Evolutionary conservation across 2,888 invertebrate species (phyloP).

Genomic region (Drosophila anomalata): DNA sequence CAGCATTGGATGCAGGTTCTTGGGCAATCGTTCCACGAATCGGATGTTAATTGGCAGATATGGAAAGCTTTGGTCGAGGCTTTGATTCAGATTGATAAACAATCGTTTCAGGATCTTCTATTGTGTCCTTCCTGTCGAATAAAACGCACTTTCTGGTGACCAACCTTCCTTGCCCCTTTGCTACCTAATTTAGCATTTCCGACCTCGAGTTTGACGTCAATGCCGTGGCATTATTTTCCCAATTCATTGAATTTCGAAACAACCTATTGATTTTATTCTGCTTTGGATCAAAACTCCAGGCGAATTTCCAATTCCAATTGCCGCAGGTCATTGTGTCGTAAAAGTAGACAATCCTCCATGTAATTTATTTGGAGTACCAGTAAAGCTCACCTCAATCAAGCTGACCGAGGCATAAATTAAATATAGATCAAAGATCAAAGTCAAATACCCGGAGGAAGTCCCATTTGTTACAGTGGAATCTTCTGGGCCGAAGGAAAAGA

Average conservation of each 20-base stretch:
- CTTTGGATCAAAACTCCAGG: neutral
- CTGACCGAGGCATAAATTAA: neutral
- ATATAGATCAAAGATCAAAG: neutral
- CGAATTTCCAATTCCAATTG: slow-evolving; percentile 58
- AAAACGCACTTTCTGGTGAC: slow-evolving; percentile 3
- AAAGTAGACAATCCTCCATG: neutral
- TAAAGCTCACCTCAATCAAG: too few species aligned
- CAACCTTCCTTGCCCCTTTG: neutral
- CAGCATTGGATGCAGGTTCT: too few species aligned
- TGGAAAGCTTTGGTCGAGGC: too few species aligned
- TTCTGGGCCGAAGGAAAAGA: slow-evolving; percentile 39
- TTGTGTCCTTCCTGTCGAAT: slow-evolving; percentile 9
- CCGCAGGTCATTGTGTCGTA: slow-evolving; percentile 47
- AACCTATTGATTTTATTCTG: neutral
- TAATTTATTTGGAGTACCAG: too few species aligned
- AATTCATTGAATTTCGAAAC: slow-evolving; percentile 18
- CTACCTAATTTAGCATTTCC: slow-evolving; percentile 14
- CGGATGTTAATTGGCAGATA: too few species aligned
- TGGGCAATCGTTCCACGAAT: too few species aligned
- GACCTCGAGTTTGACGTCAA: slow-evolving; percentile 47
- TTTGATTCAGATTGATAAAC: too few species aligned
- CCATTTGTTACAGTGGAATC: slow-evolving; percentile 23
- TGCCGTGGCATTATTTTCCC: slow-evolving; percentile 24
- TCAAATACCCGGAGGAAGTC: neutral
- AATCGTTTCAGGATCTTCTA: neutral